Conservation (phyloP, 2,113 vertebrate genomes). For the Merops nubicus region DNA sequence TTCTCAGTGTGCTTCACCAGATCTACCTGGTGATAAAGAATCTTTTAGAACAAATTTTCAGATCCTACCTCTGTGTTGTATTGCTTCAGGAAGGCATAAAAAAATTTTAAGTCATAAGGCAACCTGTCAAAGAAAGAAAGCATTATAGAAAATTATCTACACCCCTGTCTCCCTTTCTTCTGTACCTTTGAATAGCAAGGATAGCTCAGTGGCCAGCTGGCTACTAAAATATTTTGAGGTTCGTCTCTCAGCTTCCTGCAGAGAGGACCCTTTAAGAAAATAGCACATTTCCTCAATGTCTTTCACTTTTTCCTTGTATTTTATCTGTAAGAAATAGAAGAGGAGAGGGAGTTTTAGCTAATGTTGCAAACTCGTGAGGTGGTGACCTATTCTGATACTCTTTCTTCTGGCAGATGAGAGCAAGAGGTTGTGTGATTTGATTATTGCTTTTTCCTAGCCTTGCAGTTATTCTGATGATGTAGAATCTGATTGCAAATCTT, state of each 20-base stretch:
- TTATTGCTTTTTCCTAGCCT: neutral
- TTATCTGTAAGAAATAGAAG: neutral
- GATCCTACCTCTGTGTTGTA: neutral
- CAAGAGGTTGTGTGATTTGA: neutral
- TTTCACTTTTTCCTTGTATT: neutral
- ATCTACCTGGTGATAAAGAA: no score
- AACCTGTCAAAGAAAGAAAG: neutral
- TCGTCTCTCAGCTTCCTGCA: slow-evolving; percentile 57
- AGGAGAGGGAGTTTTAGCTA: neutral
- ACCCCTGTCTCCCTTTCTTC: neutral
- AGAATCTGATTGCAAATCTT: neutral
- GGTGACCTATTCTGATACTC: neutral
- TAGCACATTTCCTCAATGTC: neutral
- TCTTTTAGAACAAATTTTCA: neutral
- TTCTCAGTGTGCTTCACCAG: neutral
- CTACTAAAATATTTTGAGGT: neutral
- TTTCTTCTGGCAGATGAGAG: neutral
- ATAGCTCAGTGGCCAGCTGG: neutral
- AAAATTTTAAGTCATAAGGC: neutral
- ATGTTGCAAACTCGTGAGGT: neutral
- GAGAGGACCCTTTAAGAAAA: slow-evolving; percentile 18
- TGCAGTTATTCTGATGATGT: neutral
- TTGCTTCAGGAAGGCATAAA: neutral
- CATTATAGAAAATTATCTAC: neutral
- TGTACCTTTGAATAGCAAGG: slow-evolving; percentile 63